Evolutionary conservation across 2,797 vertebrate species (phyloP).

Genomic region (Rhinella marina): DNA sequence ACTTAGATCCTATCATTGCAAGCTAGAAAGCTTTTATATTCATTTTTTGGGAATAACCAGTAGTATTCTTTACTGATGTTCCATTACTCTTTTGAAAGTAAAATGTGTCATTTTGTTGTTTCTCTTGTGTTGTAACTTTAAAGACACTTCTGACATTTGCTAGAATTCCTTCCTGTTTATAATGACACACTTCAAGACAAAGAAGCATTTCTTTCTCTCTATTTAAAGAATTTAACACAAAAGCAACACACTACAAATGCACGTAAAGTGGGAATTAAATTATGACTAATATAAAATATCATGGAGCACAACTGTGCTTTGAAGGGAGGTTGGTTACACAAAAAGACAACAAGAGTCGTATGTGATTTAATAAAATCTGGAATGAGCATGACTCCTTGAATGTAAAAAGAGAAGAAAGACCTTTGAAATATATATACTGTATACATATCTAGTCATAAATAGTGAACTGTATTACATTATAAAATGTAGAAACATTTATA

Average conservation of each 20-base stretch:
- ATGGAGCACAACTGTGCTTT: slow-evolving; percentile 43
- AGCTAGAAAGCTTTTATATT: slow-evolving; percentile 64
- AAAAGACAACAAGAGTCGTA: slow-evolving; percentile 23
- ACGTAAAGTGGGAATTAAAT: slow-evolving; percentile 26
- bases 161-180: slow-evolving; percentile 55
- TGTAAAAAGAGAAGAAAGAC: not conserved
- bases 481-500: too few species aligned
- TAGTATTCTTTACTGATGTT: slow-evolving; percentile 61
- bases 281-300: slow-evolving; percentile 39
- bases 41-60: slow-evolving; percentile 64
- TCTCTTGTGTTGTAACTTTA: slow-evolving; percentile 53
- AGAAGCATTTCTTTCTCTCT: slow-evolving; percentile 2
- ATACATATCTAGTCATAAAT: not conserved
- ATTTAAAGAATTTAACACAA: slow-evolving; percentile 39
- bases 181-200: slow-evolving; percentile 51
- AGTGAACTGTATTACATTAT: not conserved
- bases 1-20: slow-evolving; percentile 67
- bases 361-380: slow-evolving; percentile 28
- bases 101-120: slow-evolving; percentile 61
- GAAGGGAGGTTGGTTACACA: not conserved
- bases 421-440: not conserved
- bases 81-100: slow-evolving; percentile 54
- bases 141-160: slow-evolving; percentile 52
- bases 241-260: slow-evolving; percentile 32
- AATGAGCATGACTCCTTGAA: not conserved